phyloP scores from a whole-genome alignment of 2,113 vertebrate species.

The Cyphomyrus plagiostoma region DNA sequence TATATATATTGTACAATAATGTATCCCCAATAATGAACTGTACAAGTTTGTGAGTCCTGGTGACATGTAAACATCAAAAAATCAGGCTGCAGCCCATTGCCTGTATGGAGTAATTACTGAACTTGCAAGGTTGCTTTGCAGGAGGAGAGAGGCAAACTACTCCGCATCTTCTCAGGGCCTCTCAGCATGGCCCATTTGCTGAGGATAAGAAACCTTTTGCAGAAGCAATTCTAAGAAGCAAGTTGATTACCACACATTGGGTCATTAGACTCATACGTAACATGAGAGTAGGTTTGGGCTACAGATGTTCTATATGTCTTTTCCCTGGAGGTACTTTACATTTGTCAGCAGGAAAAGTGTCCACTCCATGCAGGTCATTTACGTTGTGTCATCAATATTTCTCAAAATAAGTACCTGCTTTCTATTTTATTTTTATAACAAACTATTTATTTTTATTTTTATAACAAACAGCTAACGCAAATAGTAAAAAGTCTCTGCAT shows the following conservation, averaged over 20 bases:
- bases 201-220: not conserved
- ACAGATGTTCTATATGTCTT: not conserved
- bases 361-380: not conserved
- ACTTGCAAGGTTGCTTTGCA: not conserved
- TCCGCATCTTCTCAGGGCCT: not conserved
- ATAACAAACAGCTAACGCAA: not conserved
- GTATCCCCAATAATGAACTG: not conserved
- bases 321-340: not conserved
- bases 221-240: slow-evolving; percentile 1
- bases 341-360: not conserved
- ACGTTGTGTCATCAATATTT: not conserved
- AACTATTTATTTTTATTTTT: too few relatives aligned
- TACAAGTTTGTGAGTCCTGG: not conserved
- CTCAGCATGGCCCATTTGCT: not conserved
- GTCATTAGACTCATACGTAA: not conserved
- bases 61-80: not conserved
- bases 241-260: not conserved
- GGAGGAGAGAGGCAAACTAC: not conserved
- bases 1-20: not conserved
- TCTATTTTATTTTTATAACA: not conserved
- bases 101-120: not conserved
- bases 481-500: not conserved
- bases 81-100: not conserved
- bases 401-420: not conserved
- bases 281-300: not conserved